Evolutionary conservation across 2,888 invertebrate species (phyloP).

Genomic region (Scaptomyza flava): DNA sequence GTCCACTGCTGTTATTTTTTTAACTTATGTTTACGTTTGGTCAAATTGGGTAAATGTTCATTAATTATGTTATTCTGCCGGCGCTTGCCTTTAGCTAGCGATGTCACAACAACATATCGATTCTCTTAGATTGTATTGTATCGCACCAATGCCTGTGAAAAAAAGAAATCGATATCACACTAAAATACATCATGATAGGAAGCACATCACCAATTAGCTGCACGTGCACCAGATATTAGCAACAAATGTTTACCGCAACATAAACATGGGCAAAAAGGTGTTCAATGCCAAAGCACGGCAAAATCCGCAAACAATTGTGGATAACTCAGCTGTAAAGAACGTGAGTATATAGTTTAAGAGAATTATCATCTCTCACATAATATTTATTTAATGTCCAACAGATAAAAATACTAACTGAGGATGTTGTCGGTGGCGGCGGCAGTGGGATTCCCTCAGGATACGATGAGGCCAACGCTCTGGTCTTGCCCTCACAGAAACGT

Average conservation of each 20-base stretch:
- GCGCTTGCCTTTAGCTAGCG: conserved; percentile 24
- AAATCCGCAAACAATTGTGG: conserved; percentile 88
- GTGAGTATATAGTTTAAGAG: conserved; percentile 83
- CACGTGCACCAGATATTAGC: conserved; percentile 35
- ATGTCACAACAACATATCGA: conserved; percentile 15
- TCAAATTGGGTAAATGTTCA: conserved; percentile 16
- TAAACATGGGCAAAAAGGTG: conserved; percentile 89
- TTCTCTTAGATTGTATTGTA: too few species aligned
- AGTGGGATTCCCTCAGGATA: conserved; percentile 85
- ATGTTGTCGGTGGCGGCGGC: conserved; percentile 84
- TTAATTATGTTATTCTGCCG: conserved; percentile 38
- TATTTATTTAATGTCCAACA: conserved; percentile 66
- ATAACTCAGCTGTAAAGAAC: conserved; percentile 88
- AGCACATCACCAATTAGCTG: conserved; percentile 12
- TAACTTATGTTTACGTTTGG: conserved; percentile 38
- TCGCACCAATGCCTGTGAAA: too few species aligned
- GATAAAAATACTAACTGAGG: conserved; percentile 88
- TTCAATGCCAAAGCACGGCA: conserved; percentile 91
- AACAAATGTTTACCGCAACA: conserved; percentile 75
- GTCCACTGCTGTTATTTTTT: conserved; percentile 6
- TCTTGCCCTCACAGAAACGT: conserved; percentile 92
- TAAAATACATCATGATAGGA: neutral
- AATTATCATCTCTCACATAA: neutral
- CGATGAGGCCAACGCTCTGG: conserved; percentile 91
- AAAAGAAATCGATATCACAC: neutral